Percentiles rank a stretch among this genome's conserved stretches.
phyloP scores from a whole-genome alignment of 2,797 vertebrate genomes.

The Tauraco hartlaubi region DNA sequence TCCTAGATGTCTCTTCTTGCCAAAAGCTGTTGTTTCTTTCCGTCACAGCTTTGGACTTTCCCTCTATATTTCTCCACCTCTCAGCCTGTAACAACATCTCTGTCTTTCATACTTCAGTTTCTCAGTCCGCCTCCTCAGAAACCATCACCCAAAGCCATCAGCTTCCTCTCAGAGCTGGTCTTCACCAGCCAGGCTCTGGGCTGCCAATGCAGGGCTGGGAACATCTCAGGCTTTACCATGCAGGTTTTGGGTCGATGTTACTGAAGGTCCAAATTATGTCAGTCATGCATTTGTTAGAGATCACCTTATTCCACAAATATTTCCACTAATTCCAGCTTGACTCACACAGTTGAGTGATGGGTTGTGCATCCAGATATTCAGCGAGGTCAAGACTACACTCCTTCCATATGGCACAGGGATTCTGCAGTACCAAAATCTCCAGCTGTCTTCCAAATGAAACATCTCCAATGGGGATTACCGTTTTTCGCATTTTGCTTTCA shows the following conservation, averaged over 20 bases:
- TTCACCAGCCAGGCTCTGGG: accelerated
- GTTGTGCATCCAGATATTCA: background rate
- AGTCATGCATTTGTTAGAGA: background rate
- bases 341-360: too few relatives aligned
- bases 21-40: background rate
- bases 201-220: background rate
- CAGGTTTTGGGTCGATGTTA: accelerated
- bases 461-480: accelerated
- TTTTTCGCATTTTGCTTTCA: background rate
- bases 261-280: background rate
- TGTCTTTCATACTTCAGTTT: background rate
- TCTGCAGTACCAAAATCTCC: background rate
- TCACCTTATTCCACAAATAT: background rate
- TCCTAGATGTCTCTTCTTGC: constrained; percentile 10
- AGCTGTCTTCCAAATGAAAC: background rate
- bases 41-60: background rate
- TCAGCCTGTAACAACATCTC: accelerated
- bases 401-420: accelerated
- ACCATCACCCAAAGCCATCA: background rate
- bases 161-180: background rate
- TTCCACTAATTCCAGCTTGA: background rate
- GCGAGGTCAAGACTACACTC: accelerated
- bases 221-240: background rate
- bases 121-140: background rate
- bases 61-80: background rate